These are phyloP conservation scores for Leguminivora glycinivorella DNA, from an alignment of 1,140 invertebrate genomes.

Conservation along the genomic window DNA sequence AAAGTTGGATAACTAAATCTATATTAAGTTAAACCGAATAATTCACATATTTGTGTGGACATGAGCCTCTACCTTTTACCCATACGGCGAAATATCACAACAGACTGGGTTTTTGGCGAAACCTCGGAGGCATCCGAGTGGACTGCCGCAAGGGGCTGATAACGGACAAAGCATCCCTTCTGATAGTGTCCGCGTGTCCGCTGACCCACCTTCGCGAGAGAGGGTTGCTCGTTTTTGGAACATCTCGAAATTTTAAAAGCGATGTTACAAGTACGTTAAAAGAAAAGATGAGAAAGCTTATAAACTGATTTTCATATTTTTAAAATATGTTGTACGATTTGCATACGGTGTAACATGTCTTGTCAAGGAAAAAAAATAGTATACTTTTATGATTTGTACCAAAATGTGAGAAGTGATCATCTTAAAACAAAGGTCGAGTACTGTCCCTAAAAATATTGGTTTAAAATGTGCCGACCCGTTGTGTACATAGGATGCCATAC, in stretches of 20 bases:
- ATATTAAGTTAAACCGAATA: too few relatives aligned
- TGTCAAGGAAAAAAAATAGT: too few relatives aligned
- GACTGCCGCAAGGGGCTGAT: conserved; percentile 1
- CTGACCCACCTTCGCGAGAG: not conserved
- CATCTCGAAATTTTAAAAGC: not conserved
- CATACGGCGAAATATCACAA: not conserved
- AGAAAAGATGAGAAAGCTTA: too few relatives aligned
- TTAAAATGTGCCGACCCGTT: not conserved
- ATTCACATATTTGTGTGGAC: not conserved
- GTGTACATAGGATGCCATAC: conserved; percentile 7
- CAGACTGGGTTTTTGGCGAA: not conserved
- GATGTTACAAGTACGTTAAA: too few relatives aligned
- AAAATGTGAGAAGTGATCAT: too few relatives aligned
- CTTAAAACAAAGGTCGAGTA: not conserved
- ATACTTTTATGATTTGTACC: too few relatives aligned
- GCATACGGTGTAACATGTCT: too few relatives aligned
- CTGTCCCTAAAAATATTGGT: not conserved
- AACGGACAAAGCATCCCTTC: not conserved
- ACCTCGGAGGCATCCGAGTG: conserved; percentile 4
- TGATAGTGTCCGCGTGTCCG: not conserved
- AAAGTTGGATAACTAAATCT: too few relatives aligned
- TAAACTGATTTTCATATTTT: too few relatives aligned
- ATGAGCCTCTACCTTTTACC: not conserved
- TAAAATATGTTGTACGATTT: too few relatives aligned
- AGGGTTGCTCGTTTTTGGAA: not conserved